Evolutionary conservation across 2,797 vertebrate genomes (phyloP).

Genomic region (Graptemys geographica): DNA sequence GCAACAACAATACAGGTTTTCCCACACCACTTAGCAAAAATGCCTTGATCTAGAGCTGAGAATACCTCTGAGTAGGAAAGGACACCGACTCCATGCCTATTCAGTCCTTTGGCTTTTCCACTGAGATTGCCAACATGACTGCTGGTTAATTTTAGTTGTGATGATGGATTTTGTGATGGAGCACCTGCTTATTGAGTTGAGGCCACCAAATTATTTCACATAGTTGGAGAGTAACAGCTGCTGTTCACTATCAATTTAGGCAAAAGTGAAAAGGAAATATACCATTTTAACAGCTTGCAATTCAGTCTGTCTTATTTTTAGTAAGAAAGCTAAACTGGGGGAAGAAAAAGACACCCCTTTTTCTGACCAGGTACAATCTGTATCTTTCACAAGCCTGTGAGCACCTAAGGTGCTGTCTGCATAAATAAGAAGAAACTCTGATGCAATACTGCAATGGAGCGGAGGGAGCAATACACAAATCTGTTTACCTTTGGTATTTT

Average conservation of each 20-base stretch:
- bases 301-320: background rate
- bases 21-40: background rate
- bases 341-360: fast-evolving
- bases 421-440: background rate
- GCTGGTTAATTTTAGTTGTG: background rate
- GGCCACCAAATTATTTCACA: background rate
- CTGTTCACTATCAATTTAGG: background rate
- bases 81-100: background rate
- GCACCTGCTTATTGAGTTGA: background rate
- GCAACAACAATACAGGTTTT: background rate
- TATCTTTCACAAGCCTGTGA: background rate
- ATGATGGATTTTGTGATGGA: background rate
- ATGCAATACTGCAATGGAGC: background rate
- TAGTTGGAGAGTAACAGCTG: background rate
- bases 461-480: background rate
- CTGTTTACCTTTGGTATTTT: background rate
- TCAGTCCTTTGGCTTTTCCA: background rate
- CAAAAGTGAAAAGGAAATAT: background rate
- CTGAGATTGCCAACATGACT: background rate
- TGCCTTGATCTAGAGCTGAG: too few species aligned
- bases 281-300: background rate
- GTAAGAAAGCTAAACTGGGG: fast-evolving
- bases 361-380: fast-evolving
- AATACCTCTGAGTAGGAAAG: background rate
- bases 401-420: background rate